These are phyloP conservation scores for Trachops cirrhosus DNA, from an alignment of 2,797 vertebrate genomes.

Conservation along the genomic window DNA sequence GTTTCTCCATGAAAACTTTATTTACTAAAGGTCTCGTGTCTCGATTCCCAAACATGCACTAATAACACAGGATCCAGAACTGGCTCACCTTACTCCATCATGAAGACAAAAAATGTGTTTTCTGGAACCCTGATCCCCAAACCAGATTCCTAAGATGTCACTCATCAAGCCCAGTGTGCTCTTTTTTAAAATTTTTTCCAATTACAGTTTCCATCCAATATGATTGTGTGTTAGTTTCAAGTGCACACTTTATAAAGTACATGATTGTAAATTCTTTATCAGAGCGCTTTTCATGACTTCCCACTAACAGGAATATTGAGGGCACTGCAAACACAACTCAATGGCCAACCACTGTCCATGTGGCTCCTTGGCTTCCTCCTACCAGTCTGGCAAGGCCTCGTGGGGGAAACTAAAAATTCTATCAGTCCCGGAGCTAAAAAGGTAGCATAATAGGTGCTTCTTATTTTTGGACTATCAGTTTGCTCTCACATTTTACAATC, in stretches of 20 bases:
- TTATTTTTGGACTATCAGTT: not conserved
- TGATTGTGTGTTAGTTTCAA: not conserved
- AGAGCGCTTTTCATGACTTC: not conserved
- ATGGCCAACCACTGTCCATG: too few species aligned
- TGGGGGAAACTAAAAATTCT: not conserved
- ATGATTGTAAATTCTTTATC: not conserved
- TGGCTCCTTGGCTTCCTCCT: not conserved
- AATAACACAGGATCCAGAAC: conserved; percentile 35
- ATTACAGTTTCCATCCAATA: not conserved
- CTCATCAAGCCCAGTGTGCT: not conserved
- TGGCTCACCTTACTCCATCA: conserved; percentile 24
- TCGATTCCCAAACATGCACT: conserved; percentile 1
- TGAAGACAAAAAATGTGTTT: not conserved
- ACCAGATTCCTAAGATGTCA: not conserved
- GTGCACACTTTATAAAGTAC: not conserved
- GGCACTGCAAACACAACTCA: not conserved
- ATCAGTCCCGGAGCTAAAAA: not conserved
- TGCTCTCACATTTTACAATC: not conserved
- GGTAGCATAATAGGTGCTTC: not conserved
- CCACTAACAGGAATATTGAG: not conserved
- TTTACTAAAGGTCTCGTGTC: conserved; percentile 15
- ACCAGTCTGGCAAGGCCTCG: not conserved
- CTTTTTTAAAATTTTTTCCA: not conserved
- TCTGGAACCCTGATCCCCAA: not conserved
- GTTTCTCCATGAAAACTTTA: conserved; percentile 60